phyloP scores from a whole-genome alignment of 2,797 vertebrate genomes.

The Sphenodon punctatus region DNA sequence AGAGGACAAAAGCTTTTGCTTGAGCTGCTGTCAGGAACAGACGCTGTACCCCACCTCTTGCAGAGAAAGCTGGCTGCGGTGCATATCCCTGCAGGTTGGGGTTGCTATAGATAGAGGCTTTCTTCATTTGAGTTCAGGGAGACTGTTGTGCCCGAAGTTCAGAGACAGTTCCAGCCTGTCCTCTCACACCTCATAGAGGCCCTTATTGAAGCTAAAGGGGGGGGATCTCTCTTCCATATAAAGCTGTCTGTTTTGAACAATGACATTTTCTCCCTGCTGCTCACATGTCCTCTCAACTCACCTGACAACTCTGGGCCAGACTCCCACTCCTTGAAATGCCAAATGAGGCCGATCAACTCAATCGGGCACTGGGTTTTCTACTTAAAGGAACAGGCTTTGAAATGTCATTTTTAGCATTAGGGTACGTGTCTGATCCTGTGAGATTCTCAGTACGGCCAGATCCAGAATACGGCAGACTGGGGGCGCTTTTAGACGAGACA shows the following conservation, averaged over 20 bases:
- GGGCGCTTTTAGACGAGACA: too few relatives aligned
- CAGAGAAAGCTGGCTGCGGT: slow-evolving; percentile 58
- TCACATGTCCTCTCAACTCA: slow-evolving; percentile 43
- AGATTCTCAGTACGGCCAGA: too few relatives aligned
- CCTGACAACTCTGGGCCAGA: slow-evolving; percentile 40
- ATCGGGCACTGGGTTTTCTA: slow-evolving; percentile 54
- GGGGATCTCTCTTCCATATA: slow-evolving; percentile 20
- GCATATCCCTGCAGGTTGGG: slow-evolving; percentile 56
- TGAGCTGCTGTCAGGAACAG: slow-evolving; percentile 35
- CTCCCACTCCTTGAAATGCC: slow-evolving; percentile 62
- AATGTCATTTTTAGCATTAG: too few relatives aligned
- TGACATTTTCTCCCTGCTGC: slow-evolving; percentile 60
- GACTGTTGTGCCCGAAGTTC: slow-evolving; percentile 63
- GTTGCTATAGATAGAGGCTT: slow-evolving; percentile 60
- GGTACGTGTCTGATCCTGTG: too few relatives aligned
- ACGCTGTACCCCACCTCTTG: slow-evolving; percentile 49
- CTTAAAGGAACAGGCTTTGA: slow-evolving; percentile 61
- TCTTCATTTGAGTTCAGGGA: slow-evolving; percentile 58
- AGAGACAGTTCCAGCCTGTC: slow-evolving; percentile 65
- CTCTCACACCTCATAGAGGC: slow-evolving; percentile 46
- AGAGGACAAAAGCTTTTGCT: slow-evolving; percentile 58
- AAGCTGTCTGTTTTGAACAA: slow-evolving; percentile 40
- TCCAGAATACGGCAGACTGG: too few relatives aligned
- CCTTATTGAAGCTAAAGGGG: slow-evolving; percentile 44
- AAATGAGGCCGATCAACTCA: slow-evolving; percentile 60